Evolutionary conservation across 1,140 invertebrate genomes (phyloP), one percentile per base, ranked within the genome.

Genomic region (Luehdorfia chinensis): DNA sequence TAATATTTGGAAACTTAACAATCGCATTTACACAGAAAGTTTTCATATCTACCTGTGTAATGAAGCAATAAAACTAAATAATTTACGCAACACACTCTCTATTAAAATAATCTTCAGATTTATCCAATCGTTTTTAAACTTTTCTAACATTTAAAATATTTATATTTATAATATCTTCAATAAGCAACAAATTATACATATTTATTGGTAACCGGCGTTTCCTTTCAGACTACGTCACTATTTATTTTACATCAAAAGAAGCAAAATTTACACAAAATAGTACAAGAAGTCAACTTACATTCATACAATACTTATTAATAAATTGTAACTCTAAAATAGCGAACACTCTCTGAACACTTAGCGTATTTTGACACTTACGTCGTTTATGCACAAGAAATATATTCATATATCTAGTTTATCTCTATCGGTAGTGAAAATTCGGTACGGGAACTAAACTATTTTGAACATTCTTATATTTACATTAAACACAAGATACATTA

Each of bases 151-250:
- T 80, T 71, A 79, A 77, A 76, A 50, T 69, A 74, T 43, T 31
- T 31, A 75, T 78, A 75, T 78, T 76, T 72, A 78, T 77, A 73
- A 74, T 73, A 84, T 84, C 64, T 73, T 84, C 76, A 86, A 84
- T 84, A 83, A 86, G 71, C 78, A 86, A 86, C 83, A 86, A 84
- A 69, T 81, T 73, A 83, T 83, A 81, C 69, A 72, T 84, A 72
- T 84, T 76, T 84, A 84, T 78, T 86, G 83, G 83, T 86, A 86
- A 86, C 83, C 83, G 76, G 79, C 83, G 79, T 77, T 86, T 86
- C 66, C 71, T 84, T 70, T 86, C 77, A 86, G 83, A 86, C 83
- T 86, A 86, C 75, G 80, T 78, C 65, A 79, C 79, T 86, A 86
- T 84, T 68, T 72, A 75, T 63, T 60, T 71, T 80, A 80, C 63